These are phyloP conservation scores for Cettia cetti DNA, from an alignment of 2,113 vertebrate species.

Conservation along the genomic window DNA sequence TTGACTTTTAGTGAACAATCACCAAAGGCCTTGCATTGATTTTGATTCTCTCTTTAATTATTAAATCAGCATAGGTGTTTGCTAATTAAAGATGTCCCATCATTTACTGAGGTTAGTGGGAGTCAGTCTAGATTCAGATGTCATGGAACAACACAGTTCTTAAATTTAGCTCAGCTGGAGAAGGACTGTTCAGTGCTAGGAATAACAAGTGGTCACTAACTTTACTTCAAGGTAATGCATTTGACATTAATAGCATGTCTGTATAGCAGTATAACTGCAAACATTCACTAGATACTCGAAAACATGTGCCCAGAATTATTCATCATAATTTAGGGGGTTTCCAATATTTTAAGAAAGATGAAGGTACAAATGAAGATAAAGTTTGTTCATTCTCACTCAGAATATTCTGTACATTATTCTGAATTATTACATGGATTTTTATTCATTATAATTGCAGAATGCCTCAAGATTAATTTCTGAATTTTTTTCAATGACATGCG, in stretches of 20 bases:
- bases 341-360: background rate
- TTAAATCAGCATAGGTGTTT: background rate
- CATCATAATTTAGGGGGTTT: background rate
- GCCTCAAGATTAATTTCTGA: constrained; percentile 60
- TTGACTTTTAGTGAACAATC: background rate
- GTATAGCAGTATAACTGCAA: background rate
- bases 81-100: background rate
- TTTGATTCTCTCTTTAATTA: background rate
- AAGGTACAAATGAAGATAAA: constrained; percentile 54
- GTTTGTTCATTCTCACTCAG: background rate
- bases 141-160: background rate
- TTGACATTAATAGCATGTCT: background rate
- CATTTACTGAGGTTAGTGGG: background rate
- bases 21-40: background rate
- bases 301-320: background rate
- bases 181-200: background rate
- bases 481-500: constrained; percentile 46
- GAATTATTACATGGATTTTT: constrained; percentile 58
- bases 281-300: background rate
- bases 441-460: constrained; percentile 64
- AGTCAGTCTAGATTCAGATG: background rate
- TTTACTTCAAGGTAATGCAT: background rate
- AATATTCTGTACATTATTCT: constrained; percentile 27
- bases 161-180: background rate
- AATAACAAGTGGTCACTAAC: background rate